Percentiles rank a stretch among this genome's conserved stretches.
Conservation (phyloP, 2,888 invertebrate species). For the Drosophila flavopinicola region DNA sequence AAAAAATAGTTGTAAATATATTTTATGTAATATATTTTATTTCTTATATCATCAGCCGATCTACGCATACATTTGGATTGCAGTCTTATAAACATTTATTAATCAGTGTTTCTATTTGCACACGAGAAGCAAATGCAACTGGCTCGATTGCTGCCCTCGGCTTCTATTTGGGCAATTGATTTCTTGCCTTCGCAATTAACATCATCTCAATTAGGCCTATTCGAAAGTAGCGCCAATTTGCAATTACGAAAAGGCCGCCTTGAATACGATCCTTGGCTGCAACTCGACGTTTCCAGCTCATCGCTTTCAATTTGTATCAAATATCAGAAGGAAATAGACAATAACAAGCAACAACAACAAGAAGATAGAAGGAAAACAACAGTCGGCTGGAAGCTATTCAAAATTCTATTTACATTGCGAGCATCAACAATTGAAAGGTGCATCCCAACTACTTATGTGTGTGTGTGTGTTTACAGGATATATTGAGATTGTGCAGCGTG, state of each 20-base stretch:
- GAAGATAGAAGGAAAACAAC: background rate
- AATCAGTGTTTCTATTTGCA: background rate
- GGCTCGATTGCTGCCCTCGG: background rate
- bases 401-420: constrained; percentile 19
- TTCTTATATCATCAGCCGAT: no score
- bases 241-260: constrained; percentile 13
- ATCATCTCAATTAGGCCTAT: background rate
- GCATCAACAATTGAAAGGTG: constrained; percentile 23
- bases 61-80: no score
- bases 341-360: no score
- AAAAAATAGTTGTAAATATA: no score
- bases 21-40: no score
- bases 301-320: constrained; percentile 77
- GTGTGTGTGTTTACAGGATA: background rate
- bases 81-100: background rate
- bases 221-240: constrained; percentile 30
- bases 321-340: constrained; percentile 20
- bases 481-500: constrained; percentile 4
- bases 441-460: constrained; percentile 8
- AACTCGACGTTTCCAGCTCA: constrained; percentile 74
- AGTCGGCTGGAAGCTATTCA: constrained; percentile 11
- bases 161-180: constrained; percentile 27
- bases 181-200: constrained; percentile 23
- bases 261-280: constrained; percentile 23
- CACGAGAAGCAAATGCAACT: background rate